Conservation (phyloP, 2,113 vertebrate genomes). For the Merops nubicus region DNA sequence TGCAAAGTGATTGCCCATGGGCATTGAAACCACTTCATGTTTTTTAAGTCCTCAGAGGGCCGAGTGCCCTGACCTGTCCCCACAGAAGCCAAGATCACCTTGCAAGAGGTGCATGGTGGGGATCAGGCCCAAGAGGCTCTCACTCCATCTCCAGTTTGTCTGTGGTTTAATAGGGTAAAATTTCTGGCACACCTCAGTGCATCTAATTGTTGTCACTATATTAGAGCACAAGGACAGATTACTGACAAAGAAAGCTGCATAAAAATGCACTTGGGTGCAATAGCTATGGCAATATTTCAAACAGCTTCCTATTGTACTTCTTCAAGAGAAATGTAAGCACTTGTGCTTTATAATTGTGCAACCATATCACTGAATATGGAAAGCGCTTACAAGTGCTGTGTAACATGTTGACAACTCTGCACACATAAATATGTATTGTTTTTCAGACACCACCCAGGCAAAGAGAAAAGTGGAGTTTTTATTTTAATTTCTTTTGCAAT, state of each 20-base stretch:
- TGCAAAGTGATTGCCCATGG: background rate
- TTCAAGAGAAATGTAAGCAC: conserved; percentile 32
- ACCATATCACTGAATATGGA: conserved; percentile 57
- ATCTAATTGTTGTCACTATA: conserved; percentile 35
- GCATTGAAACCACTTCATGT: background rate
- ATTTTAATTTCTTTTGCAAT: background rate
- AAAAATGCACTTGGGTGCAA: conserved; percentile 57
- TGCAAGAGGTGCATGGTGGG: background rate
- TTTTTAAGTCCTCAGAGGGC: background rate
- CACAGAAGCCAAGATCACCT: background rate
- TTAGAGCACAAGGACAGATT: conserved; percentile 59
- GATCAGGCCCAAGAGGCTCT: background rate
- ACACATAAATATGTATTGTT: conserved; percentile 58
- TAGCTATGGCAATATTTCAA: conserved; percentile 50
- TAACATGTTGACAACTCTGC: conserved; percentile 45
- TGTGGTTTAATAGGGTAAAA: background rate
- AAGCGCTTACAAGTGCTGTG: conserved; percentile 2
- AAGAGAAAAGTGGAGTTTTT: conserved; percentile 3
- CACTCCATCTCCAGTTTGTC: background rate
- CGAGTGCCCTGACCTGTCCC: background rate
- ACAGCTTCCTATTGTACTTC: conserved; percentile 30
- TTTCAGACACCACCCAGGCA: conserved; percentile 23
- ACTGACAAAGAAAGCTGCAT: conserved; percentile 46
- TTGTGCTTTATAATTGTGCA: conserved; percentile 48
- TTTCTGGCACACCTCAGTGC: conserved; percentile 34